Conservation (phyloP, 2,797 vertebrate species). For the Diceros bicornis region DNA sequence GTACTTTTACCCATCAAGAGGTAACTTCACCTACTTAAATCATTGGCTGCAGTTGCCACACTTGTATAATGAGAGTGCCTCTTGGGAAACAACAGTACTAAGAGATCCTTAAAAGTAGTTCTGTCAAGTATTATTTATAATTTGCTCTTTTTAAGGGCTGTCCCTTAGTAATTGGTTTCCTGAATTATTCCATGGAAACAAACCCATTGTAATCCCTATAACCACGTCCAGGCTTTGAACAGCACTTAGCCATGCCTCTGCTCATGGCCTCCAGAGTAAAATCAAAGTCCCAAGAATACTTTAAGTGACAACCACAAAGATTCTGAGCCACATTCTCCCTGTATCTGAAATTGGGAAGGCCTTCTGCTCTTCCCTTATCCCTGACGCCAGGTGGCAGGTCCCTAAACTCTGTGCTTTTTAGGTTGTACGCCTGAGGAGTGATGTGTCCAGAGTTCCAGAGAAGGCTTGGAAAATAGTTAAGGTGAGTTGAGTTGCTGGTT, state of each 20-base stretch:
- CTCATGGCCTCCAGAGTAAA: neutral
- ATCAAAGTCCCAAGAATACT: slow-evolving; percentile 39
- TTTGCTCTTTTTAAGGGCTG: slow-evolving; percentile 55
- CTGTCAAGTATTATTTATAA: slow-evolving; percentile 10
- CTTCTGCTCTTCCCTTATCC: slow-evolving; percentile 48
- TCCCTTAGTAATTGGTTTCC: slow-evolving; percentile 60
- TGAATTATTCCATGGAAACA: slow-evolving; percentile 37
- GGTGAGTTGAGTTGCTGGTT: slow-evolving; percentile 72
- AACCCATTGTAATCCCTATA: neutral
- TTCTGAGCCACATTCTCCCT: slow-evolving; percentile 4
- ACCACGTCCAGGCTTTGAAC: slow-evolving; percentile 7
- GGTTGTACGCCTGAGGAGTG: slow-evolving; percentile 70
- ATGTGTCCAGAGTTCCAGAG: slow-evolving; percentile 73
- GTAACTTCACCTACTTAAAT: neutral
- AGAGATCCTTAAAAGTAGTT: slow-evolving; percentile 40
- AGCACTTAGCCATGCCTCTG: neutral
- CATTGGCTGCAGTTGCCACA: neutral
- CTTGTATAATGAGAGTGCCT: neutral
- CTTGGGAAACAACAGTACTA: neutral
- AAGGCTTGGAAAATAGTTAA: slow-evolving; percentile 77
- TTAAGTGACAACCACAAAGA: slow-evolving; percentile 32
- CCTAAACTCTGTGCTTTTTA: slow-evolving; percentile 81
- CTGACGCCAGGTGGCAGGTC: slow-evolving; percentile 15
- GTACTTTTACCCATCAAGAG: neutral
- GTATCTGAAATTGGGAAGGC: neutral